phyloP scores from a whole-genome alignment of 2,113 vertebrate genomes.

The Gallinago media region DNA sequence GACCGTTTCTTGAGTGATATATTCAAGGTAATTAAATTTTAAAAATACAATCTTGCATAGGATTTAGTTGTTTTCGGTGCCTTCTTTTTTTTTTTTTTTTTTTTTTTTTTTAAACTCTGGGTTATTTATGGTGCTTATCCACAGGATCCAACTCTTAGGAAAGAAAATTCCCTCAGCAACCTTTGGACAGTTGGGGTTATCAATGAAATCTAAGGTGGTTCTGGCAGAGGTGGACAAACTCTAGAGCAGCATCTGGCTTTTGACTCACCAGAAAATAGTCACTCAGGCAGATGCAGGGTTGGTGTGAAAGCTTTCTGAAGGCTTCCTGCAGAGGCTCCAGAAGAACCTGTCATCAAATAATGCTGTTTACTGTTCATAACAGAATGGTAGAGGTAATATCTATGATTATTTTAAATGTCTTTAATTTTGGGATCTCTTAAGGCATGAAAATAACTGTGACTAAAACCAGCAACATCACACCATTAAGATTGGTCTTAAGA shows the following conservation, averaged over 20 bases:
- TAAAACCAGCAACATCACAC: background rate
- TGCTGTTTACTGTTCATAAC: background rate
- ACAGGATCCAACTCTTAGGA: background rate
- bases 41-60: background rate
- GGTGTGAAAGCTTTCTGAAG: background rate
- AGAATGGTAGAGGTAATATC: background rate
- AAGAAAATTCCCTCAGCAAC: background rate
- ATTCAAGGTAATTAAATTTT: background rate
- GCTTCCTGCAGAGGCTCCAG: background rate
- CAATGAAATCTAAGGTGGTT: background rate
- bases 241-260: background rate
- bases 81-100: background rate
- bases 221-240: background rate
- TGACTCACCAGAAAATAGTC: background rate
- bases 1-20: background rate
- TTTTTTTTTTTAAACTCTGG: background rate
- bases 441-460: background rate
- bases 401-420: background rate
- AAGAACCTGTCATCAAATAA: background rate
- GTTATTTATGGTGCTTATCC: background rate
- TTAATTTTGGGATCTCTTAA: background rate
- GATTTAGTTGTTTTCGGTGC: background rate
- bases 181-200: background rate
- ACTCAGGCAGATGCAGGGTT: background rate
- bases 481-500: background rate